Conservation (phyloP, 2,113 vertebrate species). For the Thinocorus orbignyianus region DNA sequence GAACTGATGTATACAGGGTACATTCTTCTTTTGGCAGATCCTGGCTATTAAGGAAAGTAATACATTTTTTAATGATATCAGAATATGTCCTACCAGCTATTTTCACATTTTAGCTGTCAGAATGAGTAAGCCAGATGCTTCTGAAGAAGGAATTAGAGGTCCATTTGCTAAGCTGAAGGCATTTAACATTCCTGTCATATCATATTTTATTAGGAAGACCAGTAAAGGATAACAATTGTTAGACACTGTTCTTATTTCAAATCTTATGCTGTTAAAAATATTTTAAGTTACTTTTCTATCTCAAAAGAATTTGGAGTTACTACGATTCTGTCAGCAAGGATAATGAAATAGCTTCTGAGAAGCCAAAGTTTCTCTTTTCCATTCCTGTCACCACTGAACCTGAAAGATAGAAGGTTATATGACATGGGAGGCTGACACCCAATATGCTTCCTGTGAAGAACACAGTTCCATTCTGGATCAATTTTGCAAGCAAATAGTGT, state of each 20-base stretch:
- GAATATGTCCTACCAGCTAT: background rate
- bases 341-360: background rate
- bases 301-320: background rate
- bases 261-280: conserved; percentile 6
- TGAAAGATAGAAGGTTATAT: background rate
- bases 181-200: conserved; percentile 29
- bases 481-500: background rate
- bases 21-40: background rate
- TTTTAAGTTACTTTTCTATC: background rate
- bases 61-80: background rate
- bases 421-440: background rate
- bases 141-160: conserved; percentile 9
- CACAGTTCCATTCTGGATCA: background rate
- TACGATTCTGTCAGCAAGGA: background rate
- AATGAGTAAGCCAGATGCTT: conserved; percentile 23
- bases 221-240: background rate
- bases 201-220: conserved; percentile 7
- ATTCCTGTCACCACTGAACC: background rate
- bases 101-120: conserved; percentile 42
- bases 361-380: background rate
- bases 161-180: conserved; percentile 22
- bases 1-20: background rate
- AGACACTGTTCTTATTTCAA: background rate
- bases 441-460: background rate
- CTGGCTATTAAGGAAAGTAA: background rate